Base-by-base conservation (phyloP, 2,113 vertebrate species). In the Charadrius vociferus region DNA sequence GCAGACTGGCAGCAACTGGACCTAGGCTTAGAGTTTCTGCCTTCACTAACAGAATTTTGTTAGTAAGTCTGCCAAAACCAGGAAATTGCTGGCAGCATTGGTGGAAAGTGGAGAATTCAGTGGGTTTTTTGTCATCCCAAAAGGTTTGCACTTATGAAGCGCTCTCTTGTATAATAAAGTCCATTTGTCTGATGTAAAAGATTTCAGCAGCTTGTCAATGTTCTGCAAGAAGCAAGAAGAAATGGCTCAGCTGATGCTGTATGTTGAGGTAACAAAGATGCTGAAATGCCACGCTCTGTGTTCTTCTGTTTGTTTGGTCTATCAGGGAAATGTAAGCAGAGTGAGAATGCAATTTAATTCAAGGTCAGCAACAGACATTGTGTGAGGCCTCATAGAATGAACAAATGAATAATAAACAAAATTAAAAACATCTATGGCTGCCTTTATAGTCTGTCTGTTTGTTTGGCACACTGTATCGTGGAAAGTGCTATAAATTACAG, bases 121-220 rank as follows among this genome's bases (percentile, higher is more conserved):
- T 58, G 89, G 94, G 82, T 96, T 96, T 88, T 88, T 97, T 96
- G 90, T 96, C 96, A 97, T 96, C 96, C 94, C 90, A 29, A 93
- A 96, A 96, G 95, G 91, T 92, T 83, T 95, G 77, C 61, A 65
- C 74, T 97, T 93, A 97, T 36, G 73, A 97, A 98, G 96, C 5
- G 1, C 74, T 96, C 65, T 91, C 93, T 94, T 88, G 70, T 70
- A 47, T 95, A 96, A 97, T 97, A 88, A 92, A 95, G 88, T 94
- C 94, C 96, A 84, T 96, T 98, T 97, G 85, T 95, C 95, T 97
- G 90, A 95, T 96, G 92, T 96, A 96, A 97, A 88, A 97, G 83
- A 95, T 95, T 97, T 97, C 94, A 95, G 90, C 94, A 92, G 45
- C 74, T 81, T 94, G 71, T 86, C 62, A 82, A 8, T 53, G 39